These are phyloP conservation scores for Potorous gilbertii DNA, from an alignment of 2,797 vertebrate species.

Conservation along the genomic window DNA sequence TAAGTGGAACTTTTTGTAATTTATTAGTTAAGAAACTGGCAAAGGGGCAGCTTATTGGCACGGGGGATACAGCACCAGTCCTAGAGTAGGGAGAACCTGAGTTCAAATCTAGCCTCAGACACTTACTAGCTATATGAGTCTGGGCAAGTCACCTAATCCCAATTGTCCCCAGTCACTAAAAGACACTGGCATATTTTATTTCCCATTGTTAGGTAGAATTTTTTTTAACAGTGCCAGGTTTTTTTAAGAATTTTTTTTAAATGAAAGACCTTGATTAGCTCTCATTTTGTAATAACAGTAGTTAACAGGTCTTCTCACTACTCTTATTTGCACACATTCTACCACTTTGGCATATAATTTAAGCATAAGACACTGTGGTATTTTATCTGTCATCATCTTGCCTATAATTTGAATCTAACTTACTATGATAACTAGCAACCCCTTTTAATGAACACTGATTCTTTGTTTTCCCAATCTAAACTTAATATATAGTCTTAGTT, in stretches of 20 bases:
- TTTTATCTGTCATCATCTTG: constrained; percentile 7
- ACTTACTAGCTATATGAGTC: neutral
- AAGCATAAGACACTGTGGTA: constrained; percentile 9
- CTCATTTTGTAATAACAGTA: constrained; percentile 43
- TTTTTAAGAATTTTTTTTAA: constrained; percentile 46
- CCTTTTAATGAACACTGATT: neutral
- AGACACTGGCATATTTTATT: constrained; percentile 35
- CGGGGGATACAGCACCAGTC: neutral
- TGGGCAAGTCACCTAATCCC: neutral
- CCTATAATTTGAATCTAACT: constrained; percentile 10
- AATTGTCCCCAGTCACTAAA: neutral
- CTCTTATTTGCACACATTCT: constrained; percentile 17
- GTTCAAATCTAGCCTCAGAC: neutral
- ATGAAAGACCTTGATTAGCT: constrained; percentile 39
- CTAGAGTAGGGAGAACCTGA: neutral
- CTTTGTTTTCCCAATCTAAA: constrained; percentile 20
- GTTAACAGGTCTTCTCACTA: constrained; percentile 21
- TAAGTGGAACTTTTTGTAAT: neutral
- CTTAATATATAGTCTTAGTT: constrained; percentile 25
- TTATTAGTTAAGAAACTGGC: neutral
- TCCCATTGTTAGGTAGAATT: constrained; percentile 38
- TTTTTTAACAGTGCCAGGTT: constrained; percentile 45
- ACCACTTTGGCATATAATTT: constrained; percentile 10
- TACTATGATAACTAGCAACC: neutral
- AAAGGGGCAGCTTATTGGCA: no score